These are phyloP conservation scores for Cottus gobio DNA, from an alignment of 2,113 vertebrate genomes.

Conservation along the genomic window DNA sequence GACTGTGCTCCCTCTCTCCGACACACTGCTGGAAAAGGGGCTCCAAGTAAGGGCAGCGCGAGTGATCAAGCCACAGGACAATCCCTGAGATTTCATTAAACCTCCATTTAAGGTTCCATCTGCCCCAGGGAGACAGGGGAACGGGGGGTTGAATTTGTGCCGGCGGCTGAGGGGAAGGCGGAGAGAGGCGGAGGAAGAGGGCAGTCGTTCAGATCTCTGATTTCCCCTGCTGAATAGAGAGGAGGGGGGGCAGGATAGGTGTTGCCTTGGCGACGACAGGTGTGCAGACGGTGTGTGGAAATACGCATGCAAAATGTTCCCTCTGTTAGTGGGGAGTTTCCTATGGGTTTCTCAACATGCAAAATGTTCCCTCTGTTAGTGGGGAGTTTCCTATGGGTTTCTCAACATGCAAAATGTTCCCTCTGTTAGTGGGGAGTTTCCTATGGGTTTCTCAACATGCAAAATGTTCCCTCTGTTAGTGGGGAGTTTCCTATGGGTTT, in stretches of 20 bases:
- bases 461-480: constrained; percentile 5
- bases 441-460: constrained; percentile 18
- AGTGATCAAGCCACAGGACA: constrained; percentile 68
- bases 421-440: constrained; percentile 11
- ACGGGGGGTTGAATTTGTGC: constrained; percentile 43
- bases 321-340: constrained; percentile 11
- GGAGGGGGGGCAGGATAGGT: not conserved
- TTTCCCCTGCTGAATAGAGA: constrained; percentile 53
- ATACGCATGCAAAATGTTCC: not conserved
- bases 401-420: constrained; percentile 10
- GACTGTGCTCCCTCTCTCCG: constrained; percentile 15
- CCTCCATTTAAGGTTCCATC: constrained; percentile 66
- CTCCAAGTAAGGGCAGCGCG: constrained; percentile 17
- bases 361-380: constrained; percentile 5
- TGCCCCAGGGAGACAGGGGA: constrained; percentile 47
- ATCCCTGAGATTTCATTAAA: constrained; percentile 75
- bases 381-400: constrained; percentile 28
- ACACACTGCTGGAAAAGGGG: constrained; percentile 17
- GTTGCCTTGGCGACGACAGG: constrained; percentile 72
- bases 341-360: constrained; percentile 18
- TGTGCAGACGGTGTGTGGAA: constrained; percentile 33
- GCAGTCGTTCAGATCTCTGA: constrained; percentile 54
- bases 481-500: constrained; percentile 28
- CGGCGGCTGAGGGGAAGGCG: constrained; percentile 41
- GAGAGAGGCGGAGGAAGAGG: constrained; percentile 42